phyloP scores from a whole-genome alignment of 2,113 vertebrate species.

The Brachypodius melanocephalos region DNA sequence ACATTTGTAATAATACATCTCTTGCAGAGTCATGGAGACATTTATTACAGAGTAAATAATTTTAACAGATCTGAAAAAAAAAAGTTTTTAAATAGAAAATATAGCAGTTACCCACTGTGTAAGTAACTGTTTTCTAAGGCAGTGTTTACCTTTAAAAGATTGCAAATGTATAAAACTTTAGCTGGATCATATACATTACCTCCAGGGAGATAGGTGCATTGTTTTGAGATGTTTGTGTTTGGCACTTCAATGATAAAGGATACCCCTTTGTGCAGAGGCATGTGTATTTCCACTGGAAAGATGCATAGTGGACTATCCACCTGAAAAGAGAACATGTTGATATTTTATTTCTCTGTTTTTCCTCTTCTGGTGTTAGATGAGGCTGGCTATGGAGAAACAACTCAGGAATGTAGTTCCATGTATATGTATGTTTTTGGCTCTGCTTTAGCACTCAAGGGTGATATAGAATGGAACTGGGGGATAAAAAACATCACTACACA shows the following conservation, averaged over 20 bases:
- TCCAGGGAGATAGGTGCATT: not conserved
- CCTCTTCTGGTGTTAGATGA: not conserved
- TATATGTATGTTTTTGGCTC: not conserved
- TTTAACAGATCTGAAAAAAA: not conserved
- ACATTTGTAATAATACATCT: not conserved
- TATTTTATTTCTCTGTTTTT: not conserved
- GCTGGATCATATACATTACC: conserved; percentile 1
- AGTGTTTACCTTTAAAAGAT: not conserved
- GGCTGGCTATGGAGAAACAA: not conserved
- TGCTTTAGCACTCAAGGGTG: not conserved
- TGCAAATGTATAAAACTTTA: not conserved
- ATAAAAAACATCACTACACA: not conserved
- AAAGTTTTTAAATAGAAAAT: not conserved
- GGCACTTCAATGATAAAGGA: not conserved
- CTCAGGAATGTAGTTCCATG: not conserved
- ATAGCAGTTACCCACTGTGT: not conserved
- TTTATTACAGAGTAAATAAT: not conserved
- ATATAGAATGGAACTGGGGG: not conserved
- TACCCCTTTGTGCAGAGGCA: not conserved
- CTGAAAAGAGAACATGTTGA: not conserved
- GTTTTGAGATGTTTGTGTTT: conserved; percentile 8
- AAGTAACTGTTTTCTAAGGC: not conserved
- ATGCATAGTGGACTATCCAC: not conserved
- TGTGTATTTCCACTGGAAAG: not conserved
- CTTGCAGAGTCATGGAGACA: not conserved